Conservation (phyloP, 2,888 invertebrate genomes). For the Prosapia bicincta region DNA sequence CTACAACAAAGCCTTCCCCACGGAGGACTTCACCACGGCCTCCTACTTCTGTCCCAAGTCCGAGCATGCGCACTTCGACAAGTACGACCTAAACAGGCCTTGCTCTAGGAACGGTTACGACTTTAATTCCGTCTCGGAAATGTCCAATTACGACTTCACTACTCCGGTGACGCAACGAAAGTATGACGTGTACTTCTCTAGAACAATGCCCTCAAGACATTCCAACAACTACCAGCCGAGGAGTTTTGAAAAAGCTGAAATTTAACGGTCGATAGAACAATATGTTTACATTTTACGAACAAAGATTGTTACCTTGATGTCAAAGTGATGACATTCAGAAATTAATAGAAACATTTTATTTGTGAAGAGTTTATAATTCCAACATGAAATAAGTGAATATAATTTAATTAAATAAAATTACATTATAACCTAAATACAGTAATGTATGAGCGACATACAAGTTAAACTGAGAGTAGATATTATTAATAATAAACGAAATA, state of each 20-base stretch:
- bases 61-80: constrained; percentile 6
- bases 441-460: too few species aligned
- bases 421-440: too few species aligned
- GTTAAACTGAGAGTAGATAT: too few species aligned
- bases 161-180: constrained; percentile 5
- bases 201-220: constrained; percentile 24
- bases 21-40: constrained; percentile 26
- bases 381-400: too few species aligned
- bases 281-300: too few species aligned
- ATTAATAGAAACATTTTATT: too few species aligned
- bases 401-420: too few species aligned
- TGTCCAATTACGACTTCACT: constrained; percentile 14
- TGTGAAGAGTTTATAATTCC: too few species aligned
- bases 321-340: too few species aligned
- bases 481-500: too few species aligned
- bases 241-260: constrained; percentile 39
- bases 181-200: constrained; percentile 3
- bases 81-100: background rate
- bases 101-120: background rate
- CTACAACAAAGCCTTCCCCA: constrained; percentile 35
- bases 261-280: too few species aligned
- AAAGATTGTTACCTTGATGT: too few species aligned
- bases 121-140: background rate
- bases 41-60: constrained; percentile 38
- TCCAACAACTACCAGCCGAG: constrained; percentile 37